Evolutionary conservation across 2,797 vertebrate genomes (phyloP).

Genomic region (Coluber constrictor): DNA sequence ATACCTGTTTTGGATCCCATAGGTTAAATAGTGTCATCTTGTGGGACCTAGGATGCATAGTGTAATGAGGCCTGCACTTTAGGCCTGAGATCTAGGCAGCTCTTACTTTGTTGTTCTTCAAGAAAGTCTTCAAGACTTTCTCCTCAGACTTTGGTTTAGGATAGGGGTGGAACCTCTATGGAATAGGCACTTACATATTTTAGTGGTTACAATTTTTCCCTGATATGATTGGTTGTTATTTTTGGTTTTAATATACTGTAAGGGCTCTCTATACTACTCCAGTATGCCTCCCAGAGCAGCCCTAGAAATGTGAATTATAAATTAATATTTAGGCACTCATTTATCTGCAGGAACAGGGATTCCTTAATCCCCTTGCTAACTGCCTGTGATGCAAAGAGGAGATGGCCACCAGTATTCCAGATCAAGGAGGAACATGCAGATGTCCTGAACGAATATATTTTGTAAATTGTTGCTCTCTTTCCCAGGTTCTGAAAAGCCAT

Average conservation of each 20-base stretch:
- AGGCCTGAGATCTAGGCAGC: too few relatives aligned
- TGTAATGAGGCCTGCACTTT: too few relatives aligned
- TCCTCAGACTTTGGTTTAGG: neutral
- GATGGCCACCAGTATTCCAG: neutral
- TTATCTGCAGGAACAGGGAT: neutral
- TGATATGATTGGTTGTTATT: neutral
- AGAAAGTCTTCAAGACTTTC: too few relatives aligned
- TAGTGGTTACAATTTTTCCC: neutral
- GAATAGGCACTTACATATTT: neutral
- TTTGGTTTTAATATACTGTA: neutral
- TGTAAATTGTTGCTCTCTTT: neutral
- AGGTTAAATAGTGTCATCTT: too few relatives aligned
- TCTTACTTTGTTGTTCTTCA: too few relatives aligned
- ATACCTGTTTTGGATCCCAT: too few relatives aligned
- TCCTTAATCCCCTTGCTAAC: neutral
- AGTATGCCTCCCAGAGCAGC: neutral
- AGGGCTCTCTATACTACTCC: neutral
- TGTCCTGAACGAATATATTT: neutral
- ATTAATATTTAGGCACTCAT: neutral
- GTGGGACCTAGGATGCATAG: too few relatives aligned
- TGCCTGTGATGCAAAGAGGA: neutral
- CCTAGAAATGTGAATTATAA: neutral
- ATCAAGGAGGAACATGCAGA: neutral
- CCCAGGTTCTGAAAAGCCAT: neutral
- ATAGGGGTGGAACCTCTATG: neutral